Evolutionary conservation across 1,140 invertebrate species (phyloP), one percentile per base, ranked within the genome.

Genomic region (Sinonovacula constricta): DNA sequence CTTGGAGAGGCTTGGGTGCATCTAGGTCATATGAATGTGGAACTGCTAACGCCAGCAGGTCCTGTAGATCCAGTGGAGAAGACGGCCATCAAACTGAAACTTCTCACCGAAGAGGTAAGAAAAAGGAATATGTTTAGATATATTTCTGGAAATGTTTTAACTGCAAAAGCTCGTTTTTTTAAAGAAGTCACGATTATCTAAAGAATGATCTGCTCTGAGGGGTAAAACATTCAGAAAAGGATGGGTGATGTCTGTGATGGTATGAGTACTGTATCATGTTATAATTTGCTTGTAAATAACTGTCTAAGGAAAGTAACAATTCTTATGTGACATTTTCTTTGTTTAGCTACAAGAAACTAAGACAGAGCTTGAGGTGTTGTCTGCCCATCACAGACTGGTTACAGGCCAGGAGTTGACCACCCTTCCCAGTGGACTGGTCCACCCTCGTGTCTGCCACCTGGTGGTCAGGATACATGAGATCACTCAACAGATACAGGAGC

Each of bases 21-120:
- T 57, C 63, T 87, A 14, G 88, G 87, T 39, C 63, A 86, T 49
- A 56, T 86, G 12, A 79, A 83, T 30, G 74, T 78, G 24, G 60
- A 80, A 31, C 65, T 89, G 24, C 57, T 89, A 54, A 81, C 80
- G 24, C 89, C 90, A 18, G 65, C 77, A 34, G 85, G 86, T 10
- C 83, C 86, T 57, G 86, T 90, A 10, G 91, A 91, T 79, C 91
- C 91, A 18, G 84, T 89, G 12, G 82, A 88, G 18, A 88, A 89
- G 75, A 26, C 81, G 10, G 57, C 68, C 3, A 76, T 90, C 0
- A 88, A 88, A 80, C 65, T 90, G 51, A 51, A 81, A 7, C 79
- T 88, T 66, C 34, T 82, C 33, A 68, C 71, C 51, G 70, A 88
- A 34, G 86, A 89, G 86, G 88, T 88, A 68, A 36, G 72, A 26